Evolutionary conservation across 2,888 invertebrate genomes (phyloP).

Genomic region (Spisula subtruncata): DNA sequence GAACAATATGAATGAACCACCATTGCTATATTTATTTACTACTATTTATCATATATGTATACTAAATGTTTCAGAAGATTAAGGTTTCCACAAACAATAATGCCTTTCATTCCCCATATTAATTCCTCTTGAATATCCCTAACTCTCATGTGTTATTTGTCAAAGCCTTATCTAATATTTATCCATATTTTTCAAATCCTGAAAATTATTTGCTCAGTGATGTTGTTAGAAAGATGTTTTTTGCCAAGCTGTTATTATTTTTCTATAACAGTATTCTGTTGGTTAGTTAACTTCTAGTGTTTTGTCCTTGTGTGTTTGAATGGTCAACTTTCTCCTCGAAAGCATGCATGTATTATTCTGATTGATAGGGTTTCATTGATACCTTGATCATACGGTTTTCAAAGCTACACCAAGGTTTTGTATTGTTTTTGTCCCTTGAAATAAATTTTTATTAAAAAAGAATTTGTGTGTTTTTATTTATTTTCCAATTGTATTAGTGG

Average conservation of each 20-base stretch:
- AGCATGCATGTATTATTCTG: slow-evolving; percentile 23
- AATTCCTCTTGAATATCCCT: too few species aligned
- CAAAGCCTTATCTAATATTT: slow-evolving; percentile 34
- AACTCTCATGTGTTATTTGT: slow-evolving; percentile 34
- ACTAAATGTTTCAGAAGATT: too few species aligned
- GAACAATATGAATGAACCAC: too few species aligned
- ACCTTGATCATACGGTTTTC: slow-evolving; percentile 40
- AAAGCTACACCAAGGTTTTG: slow-evolving; percentile 62
- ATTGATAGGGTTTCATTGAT: slow-evolving; percentile 33
- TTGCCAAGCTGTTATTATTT: slow-evolving; percentile 32
- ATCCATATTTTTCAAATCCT: slow-evolving; percentile 47
- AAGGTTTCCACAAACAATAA: too few species aligned
- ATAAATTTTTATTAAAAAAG: slow-evolving; percentile 59
- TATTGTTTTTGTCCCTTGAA: slow-evolving; percentile 68
- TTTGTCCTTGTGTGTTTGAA: slow-evolving; percentile 31
- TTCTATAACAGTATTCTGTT: slow-evolving; percentile 29
- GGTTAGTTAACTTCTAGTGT: slow-evolving; percentile 25
- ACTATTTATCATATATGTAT: too few species aligned
- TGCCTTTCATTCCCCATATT: too few species aligned
- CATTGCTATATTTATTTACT: too few species aligned
- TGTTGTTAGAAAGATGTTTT: slow-evolving; percentile 39
- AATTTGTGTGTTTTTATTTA: not conserved
- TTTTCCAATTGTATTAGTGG: too few species aligned
- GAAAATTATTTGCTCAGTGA: slow-evolving; percentile 50
- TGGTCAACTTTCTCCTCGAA: slow-evolving; percentile 23